These are phyloP conservation scores for Agrenia bidenticulata DNA, from an alignment of 2,888 invertebrate species.

Conservation along the genomic window DNA sequence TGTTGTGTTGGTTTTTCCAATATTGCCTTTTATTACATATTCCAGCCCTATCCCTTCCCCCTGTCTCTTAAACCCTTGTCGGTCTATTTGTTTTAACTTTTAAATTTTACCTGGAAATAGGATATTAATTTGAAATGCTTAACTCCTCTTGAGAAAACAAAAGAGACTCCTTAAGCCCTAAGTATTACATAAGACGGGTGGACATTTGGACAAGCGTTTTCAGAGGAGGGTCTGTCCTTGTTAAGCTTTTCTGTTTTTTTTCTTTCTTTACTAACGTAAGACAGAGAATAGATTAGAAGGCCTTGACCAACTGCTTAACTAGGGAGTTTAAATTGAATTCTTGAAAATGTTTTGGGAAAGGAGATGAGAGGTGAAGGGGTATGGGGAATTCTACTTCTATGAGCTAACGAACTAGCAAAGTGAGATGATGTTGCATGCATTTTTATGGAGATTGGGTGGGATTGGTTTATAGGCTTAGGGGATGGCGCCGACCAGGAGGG, in stretches of 20 bases:
- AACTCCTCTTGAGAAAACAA: background rate
- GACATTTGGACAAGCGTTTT: background rate
- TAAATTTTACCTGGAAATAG: slow-evolving; percentile 16
- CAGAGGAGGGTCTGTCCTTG: background rate
- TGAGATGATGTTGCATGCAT: too few relatives aligned
- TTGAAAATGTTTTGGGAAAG: too few relatives aligned
- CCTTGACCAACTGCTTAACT: too few relatives aligned
- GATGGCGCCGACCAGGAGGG: too few relatives aligned
- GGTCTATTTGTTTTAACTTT: slow-evolving; percentile 17
- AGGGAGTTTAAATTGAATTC: too few relatives aligned
- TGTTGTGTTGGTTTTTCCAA: slow-evolving; percentile 5
- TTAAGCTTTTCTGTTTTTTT: background rate
- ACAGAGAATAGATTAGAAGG: background rate
- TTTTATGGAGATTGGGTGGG: too few relatives aligned
- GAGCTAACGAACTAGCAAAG: too few relatives aligned
- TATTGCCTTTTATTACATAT: background rate
- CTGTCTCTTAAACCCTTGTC: slow-evolving; percentile 12
- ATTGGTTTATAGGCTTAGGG: too few relatives aligned
- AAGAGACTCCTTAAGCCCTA: background rate
- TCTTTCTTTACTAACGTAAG: background rate
- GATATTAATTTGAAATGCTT: slow-evolving; percentile 11
- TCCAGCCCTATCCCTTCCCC: background rate
- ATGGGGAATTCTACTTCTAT: too few relatives aligned
- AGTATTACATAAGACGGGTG: background rate
- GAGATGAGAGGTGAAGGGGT: too few relatives aligned